Conservation (phyloP, 2,113 vertebrate species). For the Psephotus haematonotus region DNA sequence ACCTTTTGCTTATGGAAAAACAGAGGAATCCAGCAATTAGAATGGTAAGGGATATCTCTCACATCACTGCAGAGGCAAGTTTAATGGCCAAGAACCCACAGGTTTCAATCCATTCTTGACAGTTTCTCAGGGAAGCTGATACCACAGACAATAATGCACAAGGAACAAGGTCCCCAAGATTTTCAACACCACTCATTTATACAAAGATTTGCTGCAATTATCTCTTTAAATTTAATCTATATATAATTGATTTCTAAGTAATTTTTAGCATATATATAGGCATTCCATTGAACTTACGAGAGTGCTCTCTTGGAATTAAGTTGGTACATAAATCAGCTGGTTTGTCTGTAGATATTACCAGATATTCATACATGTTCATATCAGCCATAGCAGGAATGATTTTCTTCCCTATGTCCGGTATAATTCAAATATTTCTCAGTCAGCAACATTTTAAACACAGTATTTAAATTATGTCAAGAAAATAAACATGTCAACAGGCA, state of each 20-base stretch:
- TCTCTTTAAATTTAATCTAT: neutral
- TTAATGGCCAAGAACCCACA: neutral
- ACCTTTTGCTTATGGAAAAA: neutral
- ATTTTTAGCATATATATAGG: neutral
- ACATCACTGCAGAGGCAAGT: neutral
- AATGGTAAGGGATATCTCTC: neutral
- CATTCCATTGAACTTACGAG: neutral
- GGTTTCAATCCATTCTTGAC: neutral
- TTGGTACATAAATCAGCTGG: neutral
- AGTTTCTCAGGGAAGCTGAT: neutral
- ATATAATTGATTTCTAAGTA: neutral
- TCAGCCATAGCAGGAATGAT: neutral
- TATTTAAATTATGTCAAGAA: neutral
- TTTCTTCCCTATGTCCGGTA: neutral
- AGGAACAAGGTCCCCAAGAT: neutral
- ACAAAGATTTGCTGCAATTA: neutral
- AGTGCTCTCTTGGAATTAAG: neutral
- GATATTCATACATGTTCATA: neutral
- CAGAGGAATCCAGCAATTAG: neutral
- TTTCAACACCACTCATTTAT: neutral
- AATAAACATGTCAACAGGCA: slow-evolving; percentile 21
- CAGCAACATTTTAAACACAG: slow-evolving; percentile 5
- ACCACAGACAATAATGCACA: neutral
- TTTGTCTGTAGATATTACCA: neutral
- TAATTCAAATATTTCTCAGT: neutral